These are phyloP conservation scores for Aphidoletes aphidimyza DNA, from an alignment of 2,888 invertebrate species.

Conservation along the genomic window DNA sequence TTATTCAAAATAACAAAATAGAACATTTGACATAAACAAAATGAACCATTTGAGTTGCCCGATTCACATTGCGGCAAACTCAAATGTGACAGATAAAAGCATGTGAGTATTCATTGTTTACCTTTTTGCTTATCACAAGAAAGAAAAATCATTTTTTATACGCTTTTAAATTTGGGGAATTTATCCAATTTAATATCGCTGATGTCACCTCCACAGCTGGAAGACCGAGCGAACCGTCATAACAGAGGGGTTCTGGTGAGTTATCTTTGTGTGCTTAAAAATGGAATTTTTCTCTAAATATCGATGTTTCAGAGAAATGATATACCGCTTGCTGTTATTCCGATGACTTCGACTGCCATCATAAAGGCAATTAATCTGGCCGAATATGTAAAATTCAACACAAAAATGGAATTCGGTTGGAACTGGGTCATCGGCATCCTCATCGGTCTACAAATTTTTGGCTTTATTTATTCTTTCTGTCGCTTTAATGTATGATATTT, in stretches of 20 bases:
- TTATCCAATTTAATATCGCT: constrained; percentile 10
- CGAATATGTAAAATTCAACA: neutral
- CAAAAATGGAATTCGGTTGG: neutral
- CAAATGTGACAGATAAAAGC: constrained; percentile 2
- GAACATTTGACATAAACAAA: neutral
- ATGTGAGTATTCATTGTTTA: neutral
- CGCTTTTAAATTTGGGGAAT: neutral
- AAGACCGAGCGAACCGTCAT: neutral
- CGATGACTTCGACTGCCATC: neutral
- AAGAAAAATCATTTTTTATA: neutral
- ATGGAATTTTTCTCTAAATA: neutral
- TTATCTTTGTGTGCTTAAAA: neutral
- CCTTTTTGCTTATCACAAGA: constrained; percentile 1
- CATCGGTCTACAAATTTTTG: too few species aligned
- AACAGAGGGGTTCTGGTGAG: constrained; percentile 1
- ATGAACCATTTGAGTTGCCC: neutral
- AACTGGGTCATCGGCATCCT: neutral
- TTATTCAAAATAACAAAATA: neutral
- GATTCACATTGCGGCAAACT: neutral
- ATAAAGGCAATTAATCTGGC: neutral
- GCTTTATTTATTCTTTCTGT: too few species aligned
- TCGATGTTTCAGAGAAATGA: neutral
- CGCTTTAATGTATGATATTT: too few species aligned
- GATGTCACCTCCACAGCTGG: constrained; percentile 10
- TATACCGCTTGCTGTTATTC: neutral